Conservation (phyloP, 2,888 invertebrate genomes). For the Drosophila atroscutellata region DNA sequence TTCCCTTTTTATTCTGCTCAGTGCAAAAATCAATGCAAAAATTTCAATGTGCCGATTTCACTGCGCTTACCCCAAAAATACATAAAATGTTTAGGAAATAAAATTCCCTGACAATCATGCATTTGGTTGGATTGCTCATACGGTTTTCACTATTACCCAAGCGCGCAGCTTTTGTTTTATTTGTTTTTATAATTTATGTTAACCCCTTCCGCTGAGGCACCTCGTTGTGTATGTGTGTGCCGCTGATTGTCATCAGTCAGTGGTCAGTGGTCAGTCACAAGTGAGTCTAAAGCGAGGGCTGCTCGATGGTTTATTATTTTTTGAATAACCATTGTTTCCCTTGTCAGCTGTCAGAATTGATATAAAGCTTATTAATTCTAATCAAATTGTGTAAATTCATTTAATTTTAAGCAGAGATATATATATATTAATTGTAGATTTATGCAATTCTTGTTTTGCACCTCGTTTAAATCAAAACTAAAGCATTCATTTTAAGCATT, state of each 20-base stretch:
- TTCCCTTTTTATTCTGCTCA: constrained; percentile 43
- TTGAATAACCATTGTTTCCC: background rate
- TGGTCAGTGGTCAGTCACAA: constrained; percentile 28
- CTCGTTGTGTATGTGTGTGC: constrained; percentile 29
- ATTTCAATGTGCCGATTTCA: constrained; percentile 53
- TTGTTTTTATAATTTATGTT: constrained; percentile 59
- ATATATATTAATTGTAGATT: background rate
- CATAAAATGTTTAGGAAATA: constrained; percentile 16
- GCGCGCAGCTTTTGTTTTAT: constrained; percentile 39
- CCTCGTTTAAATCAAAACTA: constrained; percentile 12
- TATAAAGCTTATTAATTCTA: background rate
- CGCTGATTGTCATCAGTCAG: constrained; percentile 35
- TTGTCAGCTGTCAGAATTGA: background rate
- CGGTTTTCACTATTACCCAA: constrained; percentile 52
- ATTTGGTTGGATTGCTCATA: constrained; percentile 23
- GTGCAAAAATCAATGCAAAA: constrained; percentile 57
- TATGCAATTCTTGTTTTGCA: background rate
- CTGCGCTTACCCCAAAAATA: constrained; percentile 20
- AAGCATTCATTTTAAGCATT: constrained; percentile 29
- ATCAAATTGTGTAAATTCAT: background rate
- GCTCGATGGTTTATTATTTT: background rate
- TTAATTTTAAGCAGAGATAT: background rate
- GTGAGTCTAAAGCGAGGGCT: constrained; percentile 25
- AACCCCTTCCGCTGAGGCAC: constrained; percentile 13
- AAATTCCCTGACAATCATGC: constrained; percentile 12